Percentiles rank a stretch among this genome's conserved stretches.
Evolutionary conservation across 2,888 invertebrate species (phyloP).

Genomic region (Drosophila neotestacea): DNA sequence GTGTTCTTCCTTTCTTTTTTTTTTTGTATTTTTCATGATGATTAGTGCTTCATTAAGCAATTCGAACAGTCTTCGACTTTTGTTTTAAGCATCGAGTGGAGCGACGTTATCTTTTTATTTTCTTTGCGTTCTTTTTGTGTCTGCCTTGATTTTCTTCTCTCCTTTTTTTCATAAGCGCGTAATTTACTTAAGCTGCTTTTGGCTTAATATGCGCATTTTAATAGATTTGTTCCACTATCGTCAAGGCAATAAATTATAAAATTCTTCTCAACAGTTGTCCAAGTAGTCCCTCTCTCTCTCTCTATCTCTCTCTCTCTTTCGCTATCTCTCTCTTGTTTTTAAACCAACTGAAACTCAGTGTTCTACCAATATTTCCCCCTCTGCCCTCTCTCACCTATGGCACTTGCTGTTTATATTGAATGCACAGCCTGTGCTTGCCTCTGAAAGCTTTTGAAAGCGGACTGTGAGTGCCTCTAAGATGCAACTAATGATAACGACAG

Average conservation of each 20-base stretch:
- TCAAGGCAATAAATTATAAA: conserved; percentile 81
- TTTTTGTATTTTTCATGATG: conserved; percentile 40
- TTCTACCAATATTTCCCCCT: not conserved
- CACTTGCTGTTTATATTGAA: conserved; percentile 43
- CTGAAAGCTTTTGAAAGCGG: conserved; percentile 76
- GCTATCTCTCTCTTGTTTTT: not conserved
- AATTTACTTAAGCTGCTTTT: conserved; percentile 82
- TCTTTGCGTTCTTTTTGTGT: conserved; percentile 6
- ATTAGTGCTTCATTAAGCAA: conserved; percentile 74
- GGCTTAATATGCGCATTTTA: conserved; percentile 82
- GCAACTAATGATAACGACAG: conserved; percentile 78
- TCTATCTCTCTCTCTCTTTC: too few species aligned
- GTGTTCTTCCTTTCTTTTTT: conserved; percentile 6
- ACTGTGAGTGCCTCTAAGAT: conserved; percentile 81
- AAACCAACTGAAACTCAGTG: not conserved
- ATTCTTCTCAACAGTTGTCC: conserved; percentile 38
- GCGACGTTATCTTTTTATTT: conserved; percentile 14
- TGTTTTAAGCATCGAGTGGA: conserved; percentile 43
- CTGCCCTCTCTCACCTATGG: conserved; percentile 19
- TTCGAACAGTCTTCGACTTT: conserved; percentile 58
- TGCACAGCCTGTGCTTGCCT: conserved; percentile 23
- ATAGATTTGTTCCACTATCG: conserved; percentile 82
- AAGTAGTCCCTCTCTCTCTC: conserved; percentile 9
- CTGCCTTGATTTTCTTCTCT: conserved; percentile 19
- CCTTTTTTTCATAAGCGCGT: conserved; percentile 67